phyloP scores from a whole-genome alignment of 2,797 vertebrate genomes.

The Enteromius unitaeniatus region DNA sequence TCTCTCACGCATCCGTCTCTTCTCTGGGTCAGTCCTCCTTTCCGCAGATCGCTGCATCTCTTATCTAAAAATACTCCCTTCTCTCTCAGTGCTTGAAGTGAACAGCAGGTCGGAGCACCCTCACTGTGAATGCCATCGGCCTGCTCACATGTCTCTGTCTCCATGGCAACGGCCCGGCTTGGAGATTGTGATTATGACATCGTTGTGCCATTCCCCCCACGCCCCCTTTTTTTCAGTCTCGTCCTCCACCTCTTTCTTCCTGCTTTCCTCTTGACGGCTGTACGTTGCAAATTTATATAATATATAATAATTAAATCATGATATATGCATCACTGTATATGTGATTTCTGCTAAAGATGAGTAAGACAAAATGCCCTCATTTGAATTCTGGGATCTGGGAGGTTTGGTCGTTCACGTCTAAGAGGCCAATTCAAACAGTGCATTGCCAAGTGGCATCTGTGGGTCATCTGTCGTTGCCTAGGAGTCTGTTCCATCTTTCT shows the following conservation, averaged over 20 bases:
- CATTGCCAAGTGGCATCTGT: constrained; percentile 32
- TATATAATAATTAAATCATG: background rate
- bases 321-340: background rate
- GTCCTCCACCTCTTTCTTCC: constrained; percentile 1
- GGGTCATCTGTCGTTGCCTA: background rate
- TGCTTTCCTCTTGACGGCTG: background rate
- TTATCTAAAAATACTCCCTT: constrained; percentile 26
- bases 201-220: constrained; percentile 48
- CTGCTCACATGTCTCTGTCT: constrained; percentile 59
- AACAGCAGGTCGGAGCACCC: constrained; percentile 57
- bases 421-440: constrained; percentile 12
- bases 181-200: constrained; percentile 67
- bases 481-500: constrained; percentile 2
- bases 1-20: background rate
- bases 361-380: background rate
- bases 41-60: constrained; percentile 10
- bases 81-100: constrained; percentile 20
- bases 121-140: constrained; percentile 56
- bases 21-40: constrained; percentile 20
- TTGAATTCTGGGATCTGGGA: background rate
- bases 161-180: constrained; percentile 64
- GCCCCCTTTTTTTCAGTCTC: background rate
- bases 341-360: background rate
- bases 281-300: background rate
- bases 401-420: background rate